phyloP scores from a whole-genome alignment of 2,113 vertebrate species.

The Pao palembangensis region DNA sequence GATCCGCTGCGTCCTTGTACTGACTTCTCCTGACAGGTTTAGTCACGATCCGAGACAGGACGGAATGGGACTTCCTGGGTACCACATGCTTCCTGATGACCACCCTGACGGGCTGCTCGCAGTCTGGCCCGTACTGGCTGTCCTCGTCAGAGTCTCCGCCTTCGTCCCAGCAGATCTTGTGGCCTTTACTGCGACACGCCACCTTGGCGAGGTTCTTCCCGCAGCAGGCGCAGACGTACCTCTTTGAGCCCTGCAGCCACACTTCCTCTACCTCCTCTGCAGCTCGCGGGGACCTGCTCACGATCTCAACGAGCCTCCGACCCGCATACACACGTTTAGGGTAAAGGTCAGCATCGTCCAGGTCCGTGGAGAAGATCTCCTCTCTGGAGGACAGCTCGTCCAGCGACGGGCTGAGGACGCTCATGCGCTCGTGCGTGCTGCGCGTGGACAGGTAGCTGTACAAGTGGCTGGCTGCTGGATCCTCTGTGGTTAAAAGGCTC shows the following conservation, averaged over 20 bases:
- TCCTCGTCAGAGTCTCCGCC: constrained; percentile 66
- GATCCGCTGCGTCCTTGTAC: constrained; percentile 20
- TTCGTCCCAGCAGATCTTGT: constrained; percentile 41
- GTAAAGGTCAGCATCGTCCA: constrained; percentile 70
- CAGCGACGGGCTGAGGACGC: constrained; percentile 74
- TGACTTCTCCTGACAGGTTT: constrained; percentile 53
- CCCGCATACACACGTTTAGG: constrained; percentile 50
- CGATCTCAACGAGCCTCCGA: constrained; percentile 15
- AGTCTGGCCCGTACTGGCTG: constrained; percentile 18
- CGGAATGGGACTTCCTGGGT: constrained; percentile 43
- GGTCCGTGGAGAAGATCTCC: constrained; percentile 76
- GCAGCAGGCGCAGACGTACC: constrained; percentile 64
- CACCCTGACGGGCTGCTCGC: constrained; percentile 43
- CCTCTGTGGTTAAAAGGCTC: constrained; percentile 29
- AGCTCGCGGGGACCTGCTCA: not conserved
- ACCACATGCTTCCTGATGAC: constrained; percentile 47
- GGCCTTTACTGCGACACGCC: constrained; percentile 24
- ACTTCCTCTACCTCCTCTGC: constrained; percentile 4
- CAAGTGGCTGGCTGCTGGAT: constrained; percentile 18
- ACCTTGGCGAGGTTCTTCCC: constrained; percentile 60
- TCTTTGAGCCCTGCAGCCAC: constrained; percentile 46
- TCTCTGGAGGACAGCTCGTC: constrained; percentile 77
- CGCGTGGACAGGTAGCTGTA: constrained; percentile 66
- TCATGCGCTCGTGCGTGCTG: constrained; percentile 67
- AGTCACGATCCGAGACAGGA: constrained; percentile 13